Evolutionary conservation across 2,113 vertebrate genomes (phyloP).

Genomic region (Microcebus griseorufus): DNA sequence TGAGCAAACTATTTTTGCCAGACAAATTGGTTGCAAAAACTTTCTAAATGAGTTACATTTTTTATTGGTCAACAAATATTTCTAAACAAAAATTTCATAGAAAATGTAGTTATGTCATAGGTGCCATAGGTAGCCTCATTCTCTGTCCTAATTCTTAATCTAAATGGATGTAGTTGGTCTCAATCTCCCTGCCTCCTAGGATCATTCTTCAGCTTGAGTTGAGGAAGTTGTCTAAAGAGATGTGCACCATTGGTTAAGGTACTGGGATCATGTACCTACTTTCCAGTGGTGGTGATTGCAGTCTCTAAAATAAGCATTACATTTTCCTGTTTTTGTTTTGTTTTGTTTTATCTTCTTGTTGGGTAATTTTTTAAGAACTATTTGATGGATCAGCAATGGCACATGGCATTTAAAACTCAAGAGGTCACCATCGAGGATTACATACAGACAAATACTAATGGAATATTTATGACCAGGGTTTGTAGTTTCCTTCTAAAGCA

Average conservation of each 20-base stretch:
- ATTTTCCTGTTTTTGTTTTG: not conserved
- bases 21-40: slow-evolving; percentile 16
- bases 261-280: not conserved
- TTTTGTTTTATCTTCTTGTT: not conserved
- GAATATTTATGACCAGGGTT: not conserved
- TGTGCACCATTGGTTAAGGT: not conserved
- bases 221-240: not conserved
- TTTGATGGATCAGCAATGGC: not conserved
- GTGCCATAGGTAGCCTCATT: not conserved
- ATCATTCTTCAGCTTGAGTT: not conserved
- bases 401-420: not conserved
- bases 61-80: not conserved
- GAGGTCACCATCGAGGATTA: not conserved
- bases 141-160: not conserved
- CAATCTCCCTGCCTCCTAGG: not conserved
- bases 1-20: not conserved
- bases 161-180: not conserved
- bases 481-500: not conserved
- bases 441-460: not conserved
- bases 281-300: not conserved
- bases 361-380: not conserved
- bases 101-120: not conserved
- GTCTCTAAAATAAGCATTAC: not conserved
- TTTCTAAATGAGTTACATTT: slow-evolving; percentile 29
- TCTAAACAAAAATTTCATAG: not conserved